Conservation (phyloP, 2,797 vertebrate species). For the Taeniopygia guttata region DNA sequence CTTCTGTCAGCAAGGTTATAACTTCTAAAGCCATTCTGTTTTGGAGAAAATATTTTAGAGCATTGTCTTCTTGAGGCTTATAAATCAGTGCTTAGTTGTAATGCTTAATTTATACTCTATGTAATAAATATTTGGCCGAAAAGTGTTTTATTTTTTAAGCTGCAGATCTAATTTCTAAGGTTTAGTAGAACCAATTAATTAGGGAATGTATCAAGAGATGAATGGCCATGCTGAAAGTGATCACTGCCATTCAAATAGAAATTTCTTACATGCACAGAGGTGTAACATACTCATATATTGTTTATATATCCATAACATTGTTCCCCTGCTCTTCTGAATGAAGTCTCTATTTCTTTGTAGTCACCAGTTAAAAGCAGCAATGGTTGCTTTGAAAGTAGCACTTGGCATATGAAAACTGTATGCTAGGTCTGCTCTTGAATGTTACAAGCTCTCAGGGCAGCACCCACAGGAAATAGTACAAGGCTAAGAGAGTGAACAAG, state of each 20-base stretch:
- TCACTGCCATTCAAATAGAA: neutral
- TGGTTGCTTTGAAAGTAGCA: neutral
- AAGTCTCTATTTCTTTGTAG: neutral
- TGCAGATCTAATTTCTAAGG: neutral
- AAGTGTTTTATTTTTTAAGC: neutral
- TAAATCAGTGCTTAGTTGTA: neutral
- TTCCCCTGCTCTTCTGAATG: neutral
- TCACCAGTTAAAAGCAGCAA: neutral
- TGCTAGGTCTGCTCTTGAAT: neutral
- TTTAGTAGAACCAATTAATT: neutral
- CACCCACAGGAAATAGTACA: neutral
- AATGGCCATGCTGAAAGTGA: neutral
- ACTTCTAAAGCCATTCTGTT: neutral
- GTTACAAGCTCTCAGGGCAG: neutral
- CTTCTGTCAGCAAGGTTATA: neutral
- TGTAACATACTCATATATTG: neutral
- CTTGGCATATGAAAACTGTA: neutral
- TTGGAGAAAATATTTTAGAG: neutral
- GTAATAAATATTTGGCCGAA: neutral
- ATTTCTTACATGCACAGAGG: neutral
- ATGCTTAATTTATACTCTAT: neutral
- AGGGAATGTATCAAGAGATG: neutral
- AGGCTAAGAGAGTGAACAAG: neutral
- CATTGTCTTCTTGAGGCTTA: neutral
- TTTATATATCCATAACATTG: neutral